Base-by-base conservation (phyloP, 2,113 vertebrate genomes). In the Elephantulus edwardii region DNA sequence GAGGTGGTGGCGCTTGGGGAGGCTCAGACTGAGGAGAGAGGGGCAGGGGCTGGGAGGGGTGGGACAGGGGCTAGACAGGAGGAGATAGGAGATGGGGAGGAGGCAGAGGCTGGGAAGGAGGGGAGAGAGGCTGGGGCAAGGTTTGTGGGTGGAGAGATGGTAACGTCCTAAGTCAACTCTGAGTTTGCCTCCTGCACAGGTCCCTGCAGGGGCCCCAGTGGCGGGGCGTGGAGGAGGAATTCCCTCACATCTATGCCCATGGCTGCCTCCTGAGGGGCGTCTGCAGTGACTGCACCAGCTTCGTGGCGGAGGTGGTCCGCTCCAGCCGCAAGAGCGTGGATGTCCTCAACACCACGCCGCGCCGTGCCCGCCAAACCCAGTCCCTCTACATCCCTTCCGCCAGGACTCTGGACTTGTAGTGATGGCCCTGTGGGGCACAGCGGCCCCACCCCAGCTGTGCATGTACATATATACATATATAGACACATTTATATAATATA, bases 261-360 rank as follows among this genome's bases (percentile, higher is more conserved):
- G 99, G 99, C 97, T 98, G 98, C 8, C 94, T 97, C 72, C 98
- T 99, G 93, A 98, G 98, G 8, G 98, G 99, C 2, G 90, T 99
- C 92, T 99, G 99, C 89, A 97, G 97, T 0, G 98, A 99, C 84
- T 99, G 99, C 90, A 98, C 98, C 26, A 97, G 98, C 85, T 99
- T 99, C 0, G 98, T 99, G 7, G 98, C 98, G 0, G 98, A 99
- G 0, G 98, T 99, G 24, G 97, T 99, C 72, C 98, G 97, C 81
- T 99, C 99, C 92, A 99, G 99, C 96, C 98, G 99, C 83, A 98
- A 98, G 83, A 99, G 99, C 26, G 96, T 99, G 96, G 98, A 99
- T 56, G 97, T 98, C 56, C 98, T 99, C 93, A 98, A 99, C 88
- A 97, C 98, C 92, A 98, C 98, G 0, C 98, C 98, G 0, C 97